A percentile compares a stretch with the other conserved stretches of the same genome.
These are phyloP conservation scores for Pogonomyrmex californicus DNA, from an alignment of 1,140 invertebrate species.

Conservation along the genomic window DNA sequence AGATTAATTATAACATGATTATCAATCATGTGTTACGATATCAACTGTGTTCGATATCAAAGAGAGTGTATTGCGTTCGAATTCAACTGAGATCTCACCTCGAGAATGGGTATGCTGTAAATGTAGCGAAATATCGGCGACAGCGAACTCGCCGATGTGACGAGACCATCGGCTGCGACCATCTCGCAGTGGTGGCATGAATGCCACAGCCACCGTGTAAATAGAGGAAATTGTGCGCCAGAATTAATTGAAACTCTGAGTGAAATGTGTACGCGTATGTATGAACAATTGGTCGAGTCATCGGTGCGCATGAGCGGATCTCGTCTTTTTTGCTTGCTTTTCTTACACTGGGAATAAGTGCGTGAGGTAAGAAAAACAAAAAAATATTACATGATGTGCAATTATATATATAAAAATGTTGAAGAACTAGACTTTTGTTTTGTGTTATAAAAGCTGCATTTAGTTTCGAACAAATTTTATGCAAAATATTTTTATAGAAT, in stretches of 20 bases:
- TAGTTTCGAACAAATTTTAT: neutral
- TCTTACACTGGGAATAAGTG: neutral
- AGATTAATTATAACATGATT: neutral
- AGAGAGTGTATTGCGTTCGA: neutral
- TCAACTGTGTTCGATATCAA: neutral
- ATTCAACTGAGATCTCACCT: conserved; percentile 14
- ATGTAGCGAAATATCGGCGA: conserved; percentile 50
- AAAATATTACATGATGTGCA: neutral
- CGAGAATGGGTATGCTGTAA: conserved; percentile 32
- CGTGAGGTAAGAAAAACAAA: neutral
- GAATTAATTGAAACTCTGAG: conserved; percentile 58
- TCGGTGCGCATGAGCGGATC: neutral
- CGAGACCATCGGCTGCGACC: conserved; percentile 27
- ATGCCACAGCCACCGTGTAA: conserved; percentile 46
- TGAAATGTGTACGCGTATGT: conserved; percentile 34
- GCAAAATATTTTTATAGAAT: neutral
- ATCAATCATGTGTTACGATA: neutral
- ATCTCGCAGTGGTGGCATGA: conserved; percentile 24
- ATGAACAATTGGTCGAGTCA: conserved; percentile 30
- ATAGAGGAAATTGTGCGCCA: conserved; percentile 53
- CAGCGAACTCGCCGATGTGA: conserved; percentile 6
- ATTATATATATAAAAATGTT: neutral
- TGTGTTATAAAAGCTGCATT: neutral
- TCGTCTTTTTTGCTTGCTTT: neutral
- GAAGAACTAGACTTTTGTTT: neutral